Percentiles rank a stretch among this genome's conserved stretches.
Evolutionary conservation across 2,113 vertebrate species (phyloP).

Genomic region (Macrotis lagotis): DNA sequence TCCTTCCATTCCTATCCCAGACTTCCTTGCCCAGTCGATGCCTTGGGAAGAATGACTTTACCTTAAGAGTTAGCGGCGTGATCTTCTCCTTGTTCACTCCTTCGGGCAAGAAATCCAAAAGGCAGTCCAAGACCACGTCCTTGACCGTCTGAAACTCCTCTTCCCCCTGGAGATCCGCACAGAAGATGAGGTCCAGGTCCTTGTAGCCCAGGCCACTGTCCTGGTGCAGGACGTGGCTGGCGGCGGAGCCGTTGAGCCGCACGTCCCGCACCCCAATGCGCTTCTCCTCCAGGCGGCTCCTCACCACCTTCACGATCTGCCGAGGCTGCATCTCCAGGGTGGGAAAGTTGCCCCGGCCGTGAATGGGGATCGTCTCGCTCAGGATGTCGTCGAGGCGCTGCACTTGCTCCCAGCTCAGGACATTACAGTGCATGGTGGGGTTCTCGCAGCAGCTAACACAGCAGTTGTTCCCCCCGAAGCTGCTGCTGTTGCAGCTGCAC

Average conservation of each 20-base stretch:
- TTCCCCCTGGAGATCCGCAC: constrained; percentile 95
- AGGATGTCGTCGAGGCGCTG: constrained; percentile 95
- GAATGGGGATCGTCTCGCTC: constrained; percentile 97
- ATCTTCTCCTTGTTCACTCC: constrained; percentile 99
- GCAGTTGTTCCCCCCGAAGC: constrained; percentile 38
- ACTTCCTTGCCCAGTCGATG: not conserved
- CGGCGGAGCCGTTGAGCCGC: constrained; percentile 95
- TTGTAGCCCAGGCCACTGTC: constrained; percentile 98
- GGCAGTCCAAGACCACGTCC: constrained; percentile 97
- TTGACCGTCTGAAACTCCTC: constrained; percentile 97
- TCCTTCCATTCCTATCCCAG: not conserved
- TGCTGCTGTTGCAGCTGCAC: not conserved
- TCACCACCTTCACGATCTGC: constrained; percentile 95
- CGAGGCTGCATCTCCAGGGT: constrained; percentile 96
- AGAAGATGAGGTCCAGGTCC: constrained; percentile 99
- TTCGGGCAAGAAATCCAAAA: constrained; percentile 97
- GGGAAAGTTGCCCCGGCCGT: constrained; percentile 98
- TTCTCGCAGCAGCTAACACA: constrained; percentile 81
- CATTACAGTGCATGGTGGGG: constrained; percentile 88
- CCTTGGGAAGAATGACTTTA: constrained; percentile 75
- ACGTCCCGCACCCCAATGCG: constrained; percentile 93
- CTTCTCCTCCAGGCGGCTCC: constrained; percentile 93
- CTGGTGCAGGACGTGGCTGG: constrained; percentile 96
- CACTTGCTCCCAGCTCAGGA: constrained; percentile 98
- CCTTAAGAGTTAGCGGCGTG: constrained; percentile 95